These are phyloP conservation scores for Rhizoglyphus robini DNA, from an alignment of 1,140 invertebrate species.

Conservation along the genomic window DNA sequence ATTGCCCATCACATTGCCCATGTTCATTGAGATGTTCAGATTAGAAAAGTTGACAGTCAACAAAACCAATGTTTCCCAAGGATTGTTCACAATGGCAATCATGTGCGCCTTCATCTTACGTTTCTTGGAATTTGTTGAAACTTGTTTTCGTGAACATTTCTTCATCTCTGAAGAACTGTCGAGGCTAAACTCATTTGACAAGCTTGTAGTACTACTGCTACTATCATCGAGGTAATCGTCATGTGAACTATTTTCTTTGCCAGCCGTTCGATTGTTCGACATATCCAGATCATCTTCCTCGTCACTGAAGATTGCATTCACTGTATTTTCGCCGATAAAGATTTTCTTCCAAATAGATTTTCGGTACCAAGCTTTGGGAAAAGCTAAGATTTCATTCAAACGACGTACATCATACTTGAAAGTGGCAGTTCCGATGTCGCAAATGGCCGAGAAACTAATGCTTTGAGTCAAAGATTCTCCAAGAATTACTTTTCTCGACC, in stretches of 20 bases:
- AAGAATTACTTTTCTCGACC: slow-evolving; percentile 54
- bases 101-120: not conserved
- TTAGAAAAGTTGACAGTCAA: slow-evolving; percentile 90
- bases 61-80: slow-evolving; percentile 85
- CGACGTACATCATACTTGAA: slow-evolving; percentile 98
- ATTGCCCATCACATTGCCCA: slow-evolving; percentile 97
- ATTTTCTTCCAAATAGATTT: slow-evolving; percentile 76
- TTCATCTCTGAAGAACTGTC: not conserved
- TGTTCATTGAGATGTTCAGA: slow-evolving; percentile 93
- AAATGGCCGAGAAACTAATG: slow-evolving; percentile 51
- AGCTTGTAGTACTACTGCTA: not conserved
- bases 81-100: slow-evolving; percentile 11
- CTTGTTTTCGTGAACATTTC: not conserved
- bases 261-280: not conserved
- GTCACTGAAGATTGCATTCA: slow-evolving; percentile 39
- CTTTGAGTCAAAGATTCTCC: slow-evolving; percentile 1
- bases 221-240: not conserved
- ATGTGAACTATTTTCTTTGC: not conserved
- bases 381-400: slow-evolving; percentile 89
- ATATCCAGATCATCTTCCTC: slow-evolving; percentile 29
- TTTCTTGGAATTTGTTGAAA: not conserved
- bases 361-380: slow-evolving; percentile 95
- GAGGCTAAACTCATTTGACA: not conserved
- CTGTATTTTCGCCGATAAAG: slow-evolving; percentile 76
- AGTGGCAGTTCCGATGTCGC: slow-evolving; percentile 90